phyloP scores from a whole-genome alignment of 2,888 invertebrate species.

The Andricus curvator region DNA sequence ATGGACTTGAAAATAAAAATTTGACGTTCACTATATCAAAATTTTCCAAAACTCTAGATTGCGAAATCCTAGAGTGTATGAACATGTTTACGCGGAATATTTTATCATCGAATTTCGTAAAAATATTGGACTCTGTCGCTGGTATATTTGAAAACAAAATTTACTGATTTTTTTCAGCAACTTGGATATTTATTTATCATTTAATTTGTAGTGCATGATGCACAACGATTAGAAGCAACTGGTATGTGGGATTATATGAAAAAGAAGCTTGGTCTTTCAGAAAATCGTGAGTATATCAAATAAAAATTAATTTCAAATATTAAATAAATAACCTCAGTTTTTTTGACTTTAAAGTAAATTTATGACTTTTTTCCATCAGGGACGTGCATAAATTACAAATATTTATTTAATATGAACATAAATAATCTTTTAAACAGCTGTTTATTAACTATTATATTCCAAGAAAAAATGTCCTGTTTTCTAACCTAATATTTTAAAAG shows the following conservation, averaged over 20 bases:
- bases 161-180: neutral
- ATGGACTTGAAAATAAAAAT: neutral
- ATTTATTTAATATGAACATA: no score
- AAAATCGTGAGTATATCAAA: conserved; percentile 43
- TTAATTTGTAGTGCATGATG: neutral
- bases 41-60: neutral
- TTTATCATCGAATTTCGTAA: neutral
- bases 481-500: no score
- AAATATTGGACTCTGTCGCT: neutral
- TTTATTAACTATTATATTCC: no score
- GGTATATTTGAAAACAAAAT: neutral
- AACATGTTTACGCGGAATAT: neutral
- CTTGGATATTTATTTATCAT: neutral
- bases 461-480: no score
- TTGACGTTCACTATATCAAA: neutral
- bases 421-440: no score
- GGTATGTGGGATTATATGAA: conserved; percentile 50
- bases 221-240: conserved; percentile 40
- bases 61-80: neutral
- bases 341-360: neutral
- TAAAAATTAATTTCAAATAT: neutral
- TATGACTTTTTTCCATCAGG: no score
- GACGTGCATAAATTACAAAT: no score
- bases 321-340: neutral
- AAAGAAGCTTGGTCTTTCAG: conserved; percentile 50